Base-by-base conservation (phyloP, 2,888 invertebrate species). In the Arrhopalites spinosus region DNA sequence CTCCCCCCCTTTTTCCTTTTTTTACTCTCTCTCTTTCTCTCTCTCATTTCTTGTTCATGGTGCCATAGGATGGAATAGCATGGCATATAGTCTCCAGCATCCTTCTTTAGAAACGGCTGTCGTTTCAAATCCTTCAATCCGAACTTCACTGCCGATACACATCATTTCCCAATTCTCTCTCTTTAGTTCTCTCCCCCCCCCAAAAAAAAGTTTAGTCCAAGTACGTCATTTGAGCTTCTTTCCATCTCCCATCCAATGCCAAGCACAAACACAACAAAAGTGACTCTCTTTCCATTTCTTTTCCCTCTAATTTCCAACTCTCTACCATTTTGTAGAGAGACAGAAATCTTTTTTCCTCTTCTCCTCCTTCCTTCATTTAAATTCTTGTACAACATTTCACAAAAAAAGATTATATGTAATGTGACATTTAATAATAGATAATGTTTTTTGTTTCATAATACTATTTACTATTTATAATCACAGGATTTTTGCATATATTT, bases 51-150 rank as follows among this genome's bases (percentile, higher is more conserved):
- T 17, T 30, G 36, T 30, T 66, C 47, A n/a, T n/a, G n/a, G n/a
- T n/a, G n/a, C n/a, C n/a, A n/a, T n/a, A n/a, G n/a, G n/a, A n/a
- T n/a, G n/a, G n/a, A n/a, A n/a, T n/a, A n/a, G n/a, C n/a, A 36
- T 36, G 36, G 36, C 36, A 36, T 11, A 36, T n/a, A 36, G 36
- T 11, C 36, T 7, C 36, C 5, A 36, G 5, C 36, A 36, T 50
- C 50, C 15, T 59, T 59, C 25, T 59, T 30, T 45, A 23, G 45
- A 45, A 67, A 67, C 30, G 30, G 45, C 23, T 45, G 66, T 25
- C 45, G 45, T 67, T 67, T 67, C 36, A 67, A 67, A 67, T 67
- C 66, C 66, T 67, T 70, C 70, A 59, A 70, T 59, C 70, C 70
- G 43, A 56, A 70, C 29, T 67, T 45, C 56, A 69, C 25, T 47